Evolutionary conservation across 1,140 invertebrate species (phyloP).

Genomic region (Carposina sasakii): DNA sequence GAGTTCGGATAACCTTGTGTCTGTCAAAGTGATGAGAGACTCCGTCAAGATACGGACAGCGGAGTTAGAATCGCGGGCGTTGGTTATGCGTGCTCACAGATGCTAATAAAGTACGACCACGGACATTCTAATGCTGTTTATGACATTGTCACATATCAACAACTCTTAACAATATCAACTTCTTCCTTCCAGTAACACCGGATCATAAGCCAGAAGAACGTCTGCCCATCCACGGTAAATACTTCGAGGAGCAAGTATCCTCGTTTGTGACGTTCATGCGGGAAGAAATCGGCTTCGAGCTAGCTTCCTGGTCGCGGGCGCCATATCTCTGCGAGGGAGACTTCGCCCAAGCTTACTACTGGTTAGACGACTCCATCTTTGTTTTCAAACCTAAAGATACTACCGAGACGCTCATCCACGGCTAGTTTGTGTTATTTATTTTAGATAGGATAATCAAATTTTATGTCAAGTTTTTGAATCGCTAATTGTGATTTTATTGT

Average conservation of each 20-base stretch:
- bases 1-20: no score
- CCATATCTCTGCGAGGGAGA: conserved; percentile 97
- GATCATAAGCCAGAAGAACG: conserved; percentile 83
- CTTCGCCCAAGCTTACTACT: conserved; percentile 92
- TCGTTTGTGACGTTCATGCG: conserved; percentile 82
- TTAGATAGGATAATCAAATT: no score
- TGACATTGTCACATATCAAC: no score
- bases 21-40: no score
- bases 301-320: conserved; percentile 85
- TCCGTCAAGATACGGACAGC: no score
- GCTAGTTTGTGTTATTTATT: not conserved
- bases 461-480: no score
- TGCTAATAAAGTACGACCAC: no score
- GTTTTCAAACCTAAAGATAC: conserved; percentile 68
- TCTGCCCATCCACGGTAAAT: conserved; percentile 77
- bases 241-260: conserved; percentile 85
- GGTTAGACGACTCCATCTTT: conserved; percentile 91
- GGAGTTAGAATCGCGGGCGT: no score
- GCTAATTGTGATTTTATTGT: no score
- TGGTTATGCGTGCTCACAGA: no score
- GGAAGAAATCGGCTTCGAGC: conserved; percentile 79
- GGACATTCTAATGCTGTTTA: no score
- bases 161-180: no score
- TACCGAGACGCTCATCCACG: not conserved
- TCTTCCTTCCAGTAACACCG: conserved; percentile 64